Evolutionary conservation across 2,113 vertebrate species (phyloP), one percentile per base, ranked within the genome.

Genomic region (Menidia beryllina): DNA sequence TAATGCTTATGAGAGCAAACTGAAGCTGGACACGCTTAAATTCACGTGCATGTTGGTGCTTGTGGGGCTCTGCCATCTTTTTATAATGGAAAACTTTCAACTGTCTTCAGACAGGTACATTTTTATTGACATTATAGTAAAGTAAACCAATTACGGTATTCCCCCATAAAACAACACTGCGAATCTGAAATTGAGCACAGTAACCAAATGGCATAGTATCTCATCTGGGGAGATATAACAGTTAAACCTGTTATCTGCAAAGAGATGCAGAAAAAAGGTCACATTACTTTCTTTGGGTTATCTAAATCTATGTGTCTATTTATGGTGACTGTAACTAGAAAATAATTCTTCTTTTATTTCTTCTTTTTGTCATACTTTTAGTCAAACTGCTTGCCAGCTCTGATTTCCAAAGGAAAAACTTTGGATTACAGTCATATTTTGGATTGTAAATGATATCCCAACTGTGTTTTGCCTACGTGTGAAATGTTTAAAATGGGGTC

Each of bases 381-480:
- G 17, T 13, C 14, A 25, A 26, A 41, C 4, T 57, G 23, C 17
- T 27, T 5, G 50, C 3, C 4, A 14, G 27, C 36, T 27, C 25
- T 41, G 34, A 61, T 61, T 55, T 70, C 19, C 23, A 53, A 43
- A 47, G 2, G 50, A 30, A 62, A 66, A 34, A 47, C 26, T 23
- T 38, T 13, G n/a, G 23, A 51, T 25, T 51, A 5, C 21, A 25
- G 49, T 39, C 47, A 39, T 27, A 63, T 24, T 53, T 43, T 7
- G 49, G 50, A 66, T 54, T 45, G 20, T 14, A 38, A 15, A 53
- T 20, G 50, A 48, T 67, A 56, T 60, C 24, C 5, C 36, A 66
- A 55, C 48, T 50, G 20, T 45, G 36, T 49, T 69, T 63, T 65
- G 39, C 51, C 48, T 38, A 20, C 27, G 36, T 45, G 15, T 3